Conservation (phyloP, 2,797 vertebrate genomes). For the Gymnothorax reevesii region DNA sequence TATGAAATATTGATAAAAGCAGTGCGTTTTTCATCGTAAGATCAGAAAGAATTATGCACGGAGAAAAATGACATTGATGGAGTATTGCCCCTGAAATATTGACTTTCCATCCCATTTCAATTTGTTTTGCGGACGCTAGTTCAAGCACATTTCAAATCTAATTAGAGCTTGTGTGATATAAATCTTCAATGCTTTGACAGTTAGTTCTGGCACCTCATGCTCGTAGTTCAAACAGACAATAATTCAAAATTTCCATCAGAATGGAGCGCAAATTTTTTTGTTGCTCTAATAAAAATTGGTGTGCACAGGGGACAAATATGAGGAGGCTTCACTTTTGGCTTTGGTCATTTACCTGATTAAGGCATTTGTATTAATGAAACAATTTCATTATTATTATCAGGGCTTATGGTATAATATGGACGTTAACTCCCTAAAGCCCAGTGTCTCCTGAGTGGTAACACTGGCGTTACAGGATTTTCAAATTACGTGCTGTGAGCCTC, state of each 20-base stretch:
- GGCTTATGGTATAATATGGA: too few relatives aligned
- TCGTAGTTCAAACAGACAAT: neutral
- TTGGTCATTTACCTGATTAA: too few relatives aligned
- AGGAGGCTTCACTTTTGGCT: too few relatives aligned
- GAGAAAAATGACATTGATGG: neutral
- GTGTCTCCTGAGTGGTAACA: too few relatives aligned
- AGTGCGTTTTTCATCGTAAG: neutral
- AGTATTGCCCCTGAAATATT: slow-evolving; percentile 7
- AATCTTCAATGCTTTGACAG: neutral
- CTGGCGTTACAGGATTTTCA: too few relatives aligned
- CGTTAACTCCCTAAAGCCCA: too few relatives aligned
- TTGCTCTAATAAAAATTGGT: neutral
- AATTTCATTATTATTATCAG: too few relatives aligned
- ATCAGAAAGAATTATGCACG: slow-evolving; percentile 18
- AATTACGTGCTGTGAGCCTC: too few relatives aligned
- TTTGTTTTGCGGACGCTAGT: neutral
- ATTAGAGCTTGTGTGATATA: neutral
- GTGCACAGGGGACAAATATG: too few relatives aligned
- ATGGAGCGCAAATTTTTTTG: neutral
- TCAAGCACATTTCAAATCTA: neutral
- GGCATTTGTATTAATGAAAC: too few relatives aligned
- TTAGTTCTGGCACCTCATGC: neutral
- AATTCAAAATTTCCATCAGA: neutral
- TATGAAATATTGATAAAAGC: slow-evolving; percentile 16
- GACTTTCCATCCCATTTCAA: neutral